Percentiles rank a stretch among this genome's conserved stretches.
phyloP scores from a whole-genome alignment of 2,797 vertebrate genomes.

The Acrocephalus scirpaceus region DNA sequence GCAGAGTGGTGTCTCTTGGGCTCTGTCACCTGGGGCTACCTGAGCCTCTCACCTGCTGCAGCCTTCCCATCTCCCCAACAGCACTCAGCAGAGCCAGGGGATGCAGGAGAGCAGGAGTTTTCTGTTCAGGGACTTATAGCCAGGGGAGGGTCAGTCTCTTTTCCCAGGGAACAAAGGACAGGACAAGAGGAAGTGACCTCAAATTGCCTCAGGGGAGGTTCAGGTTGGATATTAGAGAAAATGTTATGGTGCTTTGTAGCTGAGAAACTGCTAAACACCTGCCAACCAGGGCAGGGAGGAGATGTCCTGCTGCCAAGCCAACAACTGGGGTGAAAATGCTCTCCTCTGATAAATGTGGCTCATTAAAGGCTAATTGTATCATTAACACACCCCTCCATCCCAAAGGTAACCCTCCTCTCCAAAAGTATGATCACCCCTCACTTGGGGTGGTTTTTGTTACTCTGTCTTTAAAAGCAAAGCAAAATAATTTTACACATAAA shows the following conservation, averaged over 20 bases:
- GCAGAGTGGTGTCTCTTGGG: background rate
- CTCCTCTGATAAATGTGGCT: background rate
- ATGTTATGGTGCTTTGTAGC: background rate
- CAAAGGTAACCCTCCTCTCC: background rate
- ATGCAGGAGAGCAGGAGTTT: background rate
- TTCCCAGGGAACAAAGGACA: background rate
- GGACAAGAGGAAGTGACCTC: background rate
- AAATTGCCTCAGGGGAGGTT: background rate
- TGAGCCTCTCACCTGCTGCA: background rate
- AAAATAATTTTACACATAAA: background rate
- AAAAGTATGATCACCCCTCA: background rate
- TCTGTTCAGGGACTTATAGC: background rate
- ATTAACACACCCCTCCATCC: background rate
- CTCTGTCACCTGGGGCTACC: background rate
- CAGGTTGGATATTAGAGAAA: conserved; percentile 67
- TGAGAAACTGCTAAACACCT: background rate
- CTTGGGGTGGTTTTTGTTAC: background rate
- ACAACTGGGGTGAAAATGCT: background rate
- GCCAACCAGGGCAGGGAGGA: background rate
- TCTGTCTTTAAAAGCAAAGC: background rate
- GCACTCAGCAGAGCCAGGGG: background rate
- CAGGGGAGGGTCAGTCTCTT: background rate
- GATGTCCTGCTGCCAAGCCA: background rate
- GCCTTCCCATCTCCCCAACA: background rate
- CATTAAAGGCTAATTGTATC: background rate